phyloP scores from a whole-genome alignment of 1,140 invertebrate genomes.

The Olivierus martensii region DNA sequence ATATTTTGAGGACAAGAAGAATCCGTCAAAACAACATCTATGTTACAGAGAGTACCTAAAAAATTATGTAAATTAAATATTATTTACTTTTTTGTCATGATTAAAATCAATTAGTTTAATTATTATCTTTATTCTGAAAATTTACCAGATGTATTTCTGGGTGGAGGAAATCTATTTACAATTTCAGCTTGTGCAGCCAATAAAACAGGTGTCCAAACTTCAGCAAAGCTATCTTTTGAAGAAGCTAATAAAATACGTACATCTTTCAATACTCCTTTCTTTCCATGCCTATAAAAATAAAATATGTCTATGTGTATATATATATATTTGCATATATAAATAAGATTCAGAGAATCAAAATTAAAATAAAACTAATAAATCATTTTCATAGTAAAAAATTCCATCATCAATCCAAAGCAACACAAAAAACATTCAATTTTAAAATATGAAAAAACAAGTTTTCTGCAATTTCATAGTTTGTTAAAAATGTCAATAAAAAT shows the following conservation, averaged over 20 bases:
- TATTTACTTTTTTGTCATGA: too few relatives aligned
- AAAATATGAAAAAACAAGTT: too few relatives aligned
- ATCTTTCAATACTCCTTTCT: conserved; percentile 19
- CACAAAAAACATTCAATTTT: too few relatives aligned
- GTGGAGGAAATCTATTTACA: conserved; percentile 10
- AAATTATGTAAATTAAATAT: too few relatives aligned
- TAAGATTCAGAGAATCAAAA: not conserved
- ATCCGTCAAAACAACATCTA: conserved; percentile 19
- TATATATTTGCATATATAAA: not conserved
- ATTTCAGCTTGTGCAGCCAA: conserved; percentile 19
- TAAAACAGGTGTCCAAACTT: conserved; percentile 28
- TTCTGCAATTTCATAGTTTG: too few relatives aligned
- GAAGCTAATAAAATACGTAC: conserved; percentile 22
- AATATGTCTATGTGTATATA: not conserved
- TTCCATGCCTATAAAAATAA: conserved; percentile 11
- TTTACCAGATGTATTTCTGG: conserved; percentile 9
- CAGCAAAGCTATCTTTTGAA: conserved; percentile 21
- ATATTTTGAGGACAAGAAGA: conserved; percentile 15
- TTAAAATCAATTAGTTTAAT: too few relatives aligned
- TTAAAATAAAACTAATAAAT: too few relatives aligned
- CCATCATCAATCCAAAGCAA: too few relatives aligned
- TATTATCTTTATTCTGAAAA: too few relatives aligned
- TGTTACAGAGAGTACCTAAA: not conserved
- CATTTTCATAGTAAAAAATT: too few relatives aligned
- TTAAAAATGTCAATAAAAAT: too few relatives aligned